Base-by-base conservation (phyloP, 2,888 invertebrate species). In the Trissolcus brochymenae region DNA sequence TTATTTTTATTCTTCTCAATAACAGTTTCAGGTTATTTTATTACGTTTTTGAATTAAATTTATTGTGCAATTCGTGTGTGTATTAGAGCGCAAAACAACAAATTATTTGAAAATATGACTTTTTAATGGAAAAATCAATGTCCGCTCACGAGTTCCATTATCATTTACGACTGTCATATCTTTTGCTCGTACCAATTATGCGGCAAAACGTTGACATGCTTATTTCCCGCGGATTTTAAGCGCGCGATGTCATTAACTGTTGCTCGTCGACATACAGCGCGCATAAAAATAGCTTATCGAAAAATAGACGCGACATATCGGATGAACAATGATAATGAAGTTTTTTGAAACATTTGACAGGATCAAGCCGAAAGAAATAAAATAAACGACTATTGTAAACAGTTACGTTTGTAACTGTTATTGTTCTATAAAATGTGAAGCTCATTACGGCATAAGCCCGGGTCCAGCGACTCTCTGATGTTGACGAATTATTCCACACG, bases 281-380 rank as follows among this genome's bases (percentile, higher is more conserved):
- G 56, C 50, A 46, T 46, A 53, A 59, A 67, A 68, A 55, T 11
- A 35, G 35, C 9, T 35, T 35, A 35, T 68, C 21, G 49, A 35
- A 54, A 53, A 68, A 70, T 41, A 55, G 14, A 43, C 64, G 62
- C 59, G 53, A 54, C 53, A 25, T 25, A 3, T 16, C 35, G 41
- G n/a, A 35, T 11, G 16, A 16, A 6, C 46, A 14, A 16, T 16
- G 72, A 54, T 72, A 72, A 72, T 64, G 64, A 72, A 72, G 72
- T 72, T 61, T 73, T 56, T 66, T 29, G 51, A 54, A 61, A 57
- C 55, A 55, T 74, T 67, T 57, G 53, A 57, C 16, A 29, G 53
- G 46, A 46, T 57, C 11, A 46, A 57, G 14, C n/a, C 14, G 41
- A 46, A 16, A 6, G 46, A 11, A 64, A 60, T 72, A 60, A 11